Conservation (phyloP, 2,113 vertebrate genomes). For the Piliocolobus tephrosceles region DNA sequence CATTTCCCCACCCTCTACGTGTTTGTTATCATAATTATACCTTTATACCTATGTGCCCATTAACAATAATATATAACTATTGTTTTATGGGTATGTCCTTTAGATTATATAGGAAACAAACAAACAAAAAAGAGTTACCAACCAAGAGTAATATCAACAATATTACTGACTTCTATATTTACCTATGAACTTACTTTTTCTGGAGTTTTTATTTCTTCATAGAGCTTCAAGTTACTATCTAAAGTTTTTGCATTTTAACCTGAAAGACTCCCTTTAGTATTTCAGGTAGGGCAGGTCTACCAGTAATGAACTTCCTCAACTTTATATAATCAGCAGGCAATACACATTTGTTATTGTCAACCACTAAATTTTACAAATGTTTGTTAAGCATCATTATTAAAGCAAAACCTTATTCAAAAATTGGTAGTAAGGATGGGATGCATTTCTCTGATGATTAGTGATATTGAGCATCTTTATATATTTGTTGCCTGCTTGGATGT, state of each 20-base stretch:
- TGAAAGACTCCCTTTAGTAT: not conserved
- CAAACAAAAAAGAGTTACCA: not conserved
- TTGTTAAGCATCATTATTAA: not conserved
- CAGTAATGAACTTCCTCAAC: not conserved
- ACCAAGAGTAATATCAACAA: not conserved
- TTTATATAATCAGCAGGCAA: not conserved
- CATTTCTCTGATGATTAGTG: too few relatives aligned
- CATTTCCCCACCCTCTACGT: not conserved
- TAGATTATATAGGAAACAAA: not conserved
- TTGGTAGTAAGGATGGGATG: not conserved
- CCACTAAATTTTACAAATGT: not conserved
- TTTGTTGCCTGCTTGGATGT: too few relatives aligned
- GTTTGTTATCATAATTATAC: not conserved
- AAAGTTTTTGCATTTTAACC: not conserved
- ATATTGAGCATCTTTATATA: too few relatives aligned
- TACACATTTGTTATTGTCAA: not conserved
- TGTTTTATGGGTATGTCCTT: not conserved
- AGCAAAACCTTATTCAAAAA: not conserved
- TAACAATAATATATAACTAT: not conserved
- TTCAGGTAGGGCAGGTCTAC: not conserved
- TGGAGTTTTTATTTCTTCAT: not conserved
- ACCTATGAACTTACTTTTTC: not conserved
- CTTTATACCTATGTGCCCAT: not conserved
- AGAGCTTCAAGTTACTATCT: not conserved
- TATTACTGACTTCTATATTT: not conserved